These are phyloP conservation scores for Argya squamiceps DNA, from an alignment of 2,797 vertebrate genomes.

Conservation along the genomic window DNA sequence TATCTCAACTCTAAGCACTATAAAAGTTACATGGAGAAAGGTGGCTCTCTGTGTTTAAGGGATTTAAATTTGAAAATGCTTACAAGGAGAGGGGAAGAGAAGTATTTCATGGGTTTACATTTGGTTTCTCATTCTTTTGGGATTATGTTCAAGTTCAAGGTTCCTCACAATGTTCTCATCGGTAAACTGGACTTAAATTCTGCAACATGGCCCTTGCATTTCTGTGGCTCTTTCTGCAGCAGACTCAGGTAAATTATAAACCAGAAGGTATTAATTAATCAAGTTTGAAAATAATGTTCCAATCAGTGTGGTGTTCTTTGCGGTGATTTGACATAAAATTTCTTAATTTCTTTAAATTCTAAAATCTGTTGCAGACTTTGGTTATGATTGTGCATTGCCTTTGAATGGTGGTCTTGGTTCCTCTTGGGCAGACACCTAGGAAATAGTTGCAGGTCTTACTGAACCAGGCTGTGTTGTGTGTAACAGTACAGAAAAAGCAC, in stretches of 20 bases:
- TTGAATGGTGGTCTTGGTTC: not conserved
- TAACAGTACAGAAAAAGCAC: not conserved
- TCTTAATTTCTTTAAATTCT: not conserved
- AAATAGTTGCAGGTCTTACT: not conserved
- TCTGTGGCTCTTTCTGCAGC: conserved; percentile 17
- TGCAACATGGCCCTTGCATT: not conserved
- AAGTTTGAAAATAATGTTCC: not conserved
- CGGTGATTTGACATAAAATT: not conserved
- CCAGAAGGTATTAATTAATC: not conserved
- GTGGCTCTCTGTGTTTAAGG: not conserved
- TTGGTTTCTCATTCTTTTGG: conserved; percentile 37
- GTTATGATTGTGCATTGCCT: not conserved
- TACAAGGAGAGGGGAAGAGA: not conserved
- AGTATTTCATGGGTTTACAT: not conserved
- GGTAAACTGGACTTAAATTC: conserved; percentile 50
- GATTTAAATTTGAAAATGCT: not conserved
- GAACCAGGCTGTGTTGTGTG: not conserved
- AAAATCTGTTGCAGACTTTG: not conserved
- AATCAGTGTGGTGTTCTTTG: not conserved
- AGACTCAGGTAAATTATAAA: conserved; percentile 44
- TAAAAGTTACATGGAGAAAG: not conserved
- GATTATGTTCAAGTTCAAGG: conserved; percentile 58
- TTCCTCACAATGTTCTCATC: conserved; percentile 18
- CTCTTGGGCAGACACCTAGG: not conserved
- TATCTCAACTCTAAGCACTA: not conserved